Base-by-base conservation (phyloP, 2,113 vertebrate species). In the Lathamus discolor region DNA sequence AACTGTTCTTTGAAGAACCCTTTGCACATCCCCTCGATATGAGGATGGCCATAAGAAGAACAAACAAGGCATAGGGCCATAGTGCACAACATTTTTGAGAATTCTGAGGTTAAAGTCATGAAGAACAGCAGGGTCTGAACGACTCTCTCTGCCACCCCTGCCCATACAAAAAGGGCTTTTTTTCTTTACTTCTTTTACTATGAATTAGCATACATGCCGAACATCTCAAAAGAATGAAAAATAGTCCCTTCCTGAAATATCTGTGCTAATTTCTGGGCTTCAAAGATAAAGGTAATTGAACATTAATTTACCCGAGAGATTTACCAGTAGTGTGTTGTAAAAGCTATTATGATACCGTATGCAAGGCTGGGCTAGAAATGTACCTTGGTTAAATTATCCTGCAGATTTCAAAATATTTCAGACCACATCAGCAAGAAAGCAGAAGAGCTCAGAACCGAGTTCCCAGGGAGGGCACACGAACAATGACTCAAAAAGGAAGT, bases 401-500 rank as follows among this genome's bases (percentile, higher is more conserved):
- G 23, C 33, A 75, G 81, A 72, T 94, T 94, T 89, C 51, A 89
- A 93, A 87, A 67, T 75, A 82, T 23, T 84, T 78, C 84, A 62
- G 41, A 70, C 17, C 41, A 31, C 3, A 17, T 89, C 86, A 89
- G 37, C 66, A 78, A 84, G 64, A 85, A 91, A 88, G 20, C 49
- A 76, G 37, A 77, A 79, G 61, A 87, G 55, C 81, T 86, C 64
- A 89, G 51, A 89, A 81, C 31, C 22, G 48, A 75, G 66, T 95
- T 96, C 92, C 90, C 92, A 79, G n/a, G n/a, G 77, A 86, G 39
- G 83, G 55, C 74, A 68, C 51, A 75, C 31, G 92, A 93, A 88
- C 79, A 91, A 70, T 92, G 59, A 86, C 77, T 92, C 76, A 87
- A 35, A 91, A 93, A 95, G 73, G 89, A 96, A 91, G 66, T 78